These are phyloP conservation scores for Paramacrobiotus metropolitanus DNA, from an alignment of 1,140 invertebrate genomes.

Conservation along the genomic window DNA sequence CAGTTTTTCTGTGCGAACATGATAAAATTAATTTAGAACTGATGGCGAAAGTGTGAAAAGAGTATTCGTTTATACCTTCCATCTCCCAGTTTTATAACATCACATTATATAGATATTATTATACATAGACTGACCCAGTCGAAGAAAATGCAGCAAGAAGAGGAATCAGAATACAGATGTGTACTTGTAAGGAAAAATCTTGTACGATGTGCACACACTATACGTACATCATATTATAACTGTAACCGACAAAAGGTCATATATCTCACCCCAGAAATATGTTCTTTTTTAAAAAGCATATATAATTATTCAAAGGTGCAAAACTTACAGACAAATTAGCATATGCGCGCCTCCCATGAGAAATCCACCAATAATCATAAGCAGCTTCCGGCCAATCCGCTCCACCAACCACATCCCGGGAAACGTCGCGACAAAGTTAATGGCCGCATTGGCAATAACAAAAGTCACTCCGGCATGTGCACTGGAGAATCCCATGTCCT, in stretches of 20 bases:
- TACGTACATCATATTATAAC: no score
- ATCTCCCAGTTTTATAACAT: no score
- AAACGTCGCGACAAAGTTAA: slow-evolving; percentile 35
- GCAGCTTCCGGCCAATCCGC: slow-evolving; percentile 29
- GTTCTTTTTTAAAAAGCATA: neutral
- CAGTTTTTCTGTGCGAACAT: no score
- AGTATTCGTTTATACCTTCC: no score
- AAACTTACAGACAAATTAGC: neutral
- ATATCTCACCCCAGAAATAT: no score
- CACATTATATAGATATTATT: slow-evolving; percentile 20
- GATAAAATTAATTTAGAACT: no score
- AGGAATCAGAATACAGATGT: slow-evolving; percentile 5
- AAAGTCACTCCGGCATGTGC: neutral
- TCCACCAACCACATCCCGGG: slow-evolving; percentile 35
- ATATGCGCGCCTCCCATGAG: slow-evolving; percentile 17
- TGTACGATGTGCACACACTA: no score
- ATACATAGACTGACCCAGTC: no score
- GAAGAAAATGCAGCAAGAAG: no score
- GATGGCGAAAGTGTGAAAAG: no score
- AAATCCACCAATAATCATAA: slow-evolving; percentile 28
- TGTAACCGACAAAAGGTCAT: no score
- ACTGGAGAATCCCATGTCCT: neutral
- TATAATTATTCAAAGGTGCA: neutral
- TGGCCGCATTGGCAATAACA: slow-evolving; percentile 22
- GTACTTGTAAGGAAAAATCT: no score